Evolutionary conservation across 2,888 invertebrate species (phyloP), one percentile per base, ranked within the genome.

Genomic region (Leuctra nigra): DNA sequence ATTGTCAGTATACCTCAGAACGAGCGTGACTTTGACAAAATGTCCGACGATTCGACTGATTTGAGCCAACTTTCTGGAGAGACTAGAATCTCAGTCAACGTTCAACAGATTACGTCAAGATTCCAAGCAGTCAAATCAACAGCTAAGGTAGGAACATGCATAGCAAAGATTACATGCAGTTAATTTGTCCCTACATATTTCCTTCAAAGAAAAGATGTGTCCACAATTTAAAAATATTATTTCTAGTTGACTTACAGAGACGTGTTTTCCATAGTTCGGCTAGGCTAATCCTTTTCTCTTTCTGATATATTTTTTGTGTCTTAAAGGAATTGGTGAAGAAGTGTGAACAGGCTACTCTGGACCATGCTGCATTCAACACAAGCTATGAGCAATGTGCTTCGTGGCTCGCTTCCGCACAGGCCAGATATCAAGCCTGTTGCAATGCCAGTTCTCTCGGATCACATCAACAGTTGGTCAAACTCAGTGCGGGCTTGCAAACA

Each of bases 71-170:
- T 69, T 16, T 89, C 89, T 63, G 91, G 91, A 20, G 93, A 93
- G 68, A 84, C 87, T 1, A 81, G 91, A 67, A 87, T 93, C 57
- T 87, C 91, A 1, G 88, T 90, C 61, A 91, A 87, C 68, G 82
- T 92, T 25, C 92, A 94, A 68, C 93, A 93, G 71, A 85, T 93
- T 59, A 87, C 89, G 1, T 91, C 92, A 4, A 78, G 93, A 57
- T 93, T 92, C 75, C 91, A 93, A 70, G 87, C 92, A 0, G 85
- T 93, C 48, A 91, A 92, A 70, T 83, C 86, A 0, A 92, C 93
- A 0, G 86, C 91, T 1, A 91, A 88, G 73, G 79, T 81, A 67
- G 61, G 58, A 38, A 1, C 23, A n/a, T n/a, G n/a, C n/a, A n/a
- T n/a, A 33, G 7, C 33, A 6, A 9, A 33, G 11, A 33, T 9